Evolutionary conservation across 1,140 invertebrate genomes (phyloP).

Genomic region (Marisa cornuarietis): DNA sequence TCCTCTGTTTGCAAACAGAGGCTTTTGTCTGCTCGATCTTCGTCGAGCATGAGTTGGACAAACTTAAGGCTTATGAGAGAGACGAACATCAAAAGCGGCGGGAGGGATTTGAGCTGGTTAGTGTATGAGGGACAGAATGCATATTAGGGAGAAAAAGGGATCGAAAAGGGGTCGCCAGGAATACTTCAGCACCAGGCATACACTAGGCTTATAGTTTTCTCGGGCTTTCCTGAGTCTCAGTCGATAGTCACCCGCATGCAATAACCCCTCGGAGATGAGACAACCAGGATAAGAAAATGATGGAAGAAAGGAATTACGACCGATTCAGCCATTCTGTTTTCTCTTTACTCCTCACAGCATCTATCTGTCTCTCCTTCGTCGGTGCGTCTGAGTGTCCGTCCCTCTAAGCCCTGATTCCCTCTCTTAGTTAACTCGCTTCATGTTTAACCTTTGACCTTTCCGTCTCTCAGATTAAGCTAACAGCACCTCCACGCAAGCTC

Average conservation of each 20-base stretch:
- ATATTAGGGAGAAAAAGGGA: no score
- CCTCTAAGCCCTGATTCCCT: background rate
- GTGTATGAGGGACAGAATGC: background rate
- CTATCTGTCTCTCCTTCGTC: background rate
- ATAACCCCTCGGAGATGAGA: background rate
- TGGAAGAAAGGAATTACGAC: background rate
- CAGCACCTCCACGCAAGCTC: no score
- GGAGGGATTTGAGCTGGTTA: background rate
- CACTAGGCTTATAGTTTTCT: no score
- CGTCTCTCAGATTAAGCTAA: no score
- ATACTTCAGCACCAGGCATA: background rate
- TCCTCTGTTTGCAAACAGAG: slow-evolving; percentile 20
- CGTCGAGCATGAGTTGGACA: background rate
- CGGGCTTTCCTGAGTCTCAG: background rate
- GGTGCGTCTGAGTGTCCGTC: slow-evolving; percentile 5
- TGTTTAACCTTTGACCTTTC: background rate
- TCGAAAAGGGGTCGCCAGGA: slow-evolving; percentile 3
- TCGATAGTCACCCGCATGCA: background rate
- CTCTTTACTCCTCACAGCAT: background rate
- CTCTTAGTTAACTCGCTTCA: background rate
- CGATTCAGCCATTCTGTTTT: background rate
- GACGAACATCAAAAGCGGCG: background rate
- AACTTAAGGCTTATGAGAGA: slow-evolving; percentile 3
- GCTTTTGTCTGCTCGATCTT: slow-evolving; percentile 13
- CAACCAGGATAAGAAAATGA: background rate